Percentiles rank a stretch among this genome's conserved stretches.
Conservation (phyloP, 2,797 vertebrate species). For the Sebastes glaucus region DNA sequence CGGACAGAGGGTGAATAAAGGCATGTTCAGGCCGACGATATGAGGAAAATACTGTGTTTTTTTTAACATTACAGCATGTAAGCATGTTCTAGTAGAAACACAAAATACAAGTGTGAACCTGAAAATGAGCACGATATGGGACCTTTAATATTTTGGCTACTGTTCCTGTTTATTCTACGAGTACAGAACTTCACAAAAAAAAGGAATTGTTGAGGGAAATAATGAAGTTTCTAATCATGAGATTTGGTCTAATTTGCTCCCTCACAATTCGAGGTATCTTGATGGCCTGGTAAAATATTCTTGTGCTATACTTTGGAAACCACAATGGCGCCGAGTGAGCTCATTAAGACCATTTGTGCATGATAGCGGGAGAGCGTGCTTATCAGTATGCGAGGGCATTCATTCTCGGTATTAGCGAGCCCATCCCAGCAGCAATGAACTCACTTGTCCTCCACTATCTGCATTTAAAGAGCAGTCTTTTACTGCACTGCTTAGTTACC, state of each 20-base stretch:
- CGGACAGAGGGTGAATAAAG: too few relatives aligned
- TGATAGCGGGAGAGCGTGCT: neutral
- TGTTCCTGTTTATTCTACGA: neutral
- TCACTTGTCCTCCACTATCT: neutral
- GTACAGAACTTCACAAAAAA: neutral
- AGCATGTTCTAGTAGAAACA: too few relatives aligned
- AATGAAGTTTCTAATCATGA: neutral
- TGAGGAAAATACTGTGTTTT: too few relatives aligned
- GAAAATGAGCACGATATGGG: too few relatives aligned
- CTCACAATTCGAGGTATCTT: neutral
- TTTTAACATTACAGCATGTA: too few relatives aligned
- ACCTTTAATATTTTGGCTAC: neutral
- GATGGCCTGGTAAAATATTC: neutral
- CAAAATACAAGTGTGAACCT: too few relatives aligned
- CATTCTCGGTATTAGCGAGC: neutral
- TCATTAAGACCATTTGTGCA: conserved; percentile 29
- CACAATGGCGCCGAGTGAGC: conserved; percentile 13
- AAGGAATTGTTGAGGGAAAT: neutral
- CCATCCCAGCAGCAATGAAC: neutral
- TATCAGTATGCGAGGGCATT: conserved; percentile 26
- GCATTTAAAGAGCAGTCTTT: conserved; percentile 6
- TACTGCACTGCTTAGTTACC: neutral
- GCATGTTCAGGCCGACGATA: too few relatives aligned
- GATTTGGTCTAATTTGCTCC: neutral
- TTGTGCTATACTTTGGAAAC: neutral